A percentile compares a stretch with the other conserved stretches of the same genome.
Evolutionary conservation across 2,888 invertebrate genomes (phyloP).

Genomic region (Ischnus inquisitorius): DNA sequence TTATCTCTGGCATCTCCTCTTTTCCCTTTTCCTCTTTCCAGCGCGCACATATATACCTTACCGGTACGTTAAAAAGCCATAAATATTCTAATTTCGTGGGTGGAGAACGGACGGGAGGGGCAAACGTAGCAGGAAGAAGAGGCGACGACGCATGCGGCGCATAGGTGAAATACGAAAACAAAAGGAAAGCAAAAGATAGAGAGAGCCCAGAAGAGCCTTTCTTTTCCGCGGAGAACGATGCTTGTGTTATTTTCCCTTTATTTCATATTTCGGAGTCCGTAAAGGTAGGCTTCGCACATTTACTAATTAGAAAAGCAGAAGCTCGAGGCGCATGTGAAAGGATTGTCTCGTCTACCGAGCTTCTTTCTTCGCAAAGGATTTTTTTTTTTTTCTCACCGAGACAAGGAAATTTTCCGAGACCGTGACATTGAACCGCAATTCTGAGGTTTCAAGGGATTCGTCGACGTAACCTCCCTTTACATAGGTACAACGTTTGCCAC

Average conservation of each 20-base stretch:
- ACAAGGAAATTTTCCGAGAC: slow-evolving; percentile 71
- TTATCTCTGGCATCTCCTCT: slow-evolving; percentile 32
- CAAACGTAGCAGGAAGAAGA: slow-evolving; percentile 49
- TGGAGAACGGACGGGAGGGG: slow-evolving; percentile 30
- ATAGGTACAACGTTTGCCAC: background rate
- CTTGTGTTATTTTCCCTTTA: slow-evolving; percentile 1
- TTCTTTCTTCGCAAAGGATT: slow-evolving; percentile 19
- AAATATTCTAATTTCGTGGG: slow-evolving; percentile 72
- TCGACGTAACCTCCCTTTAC: background rate
- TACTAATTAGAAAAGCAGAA: slow-evolving; percentile 76
- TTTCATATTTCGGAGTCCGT: slow-evolving; percentile 15
- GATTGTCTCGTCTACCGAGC: slow-evolving; percentile 44
- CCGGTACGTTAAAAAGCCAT: slow-evolving; percentile 70
- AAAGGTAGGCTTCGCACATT: slow-evolving; percentile 66
- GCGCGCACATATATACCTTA: background rate
- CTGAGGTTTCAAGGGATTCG: slow-evolving; percentile 26
- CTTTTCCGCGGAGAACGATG: slow-evolving; percentile 24
- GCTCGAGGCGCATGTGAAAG: slow-evolving; percentile 58
- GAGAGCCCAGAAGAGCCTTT: slow-evolving; percentile 32
- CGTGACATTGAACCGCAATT: slow-evolving; percentile 74
- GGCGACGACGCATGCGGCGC: slow-evolving; percentile 40
- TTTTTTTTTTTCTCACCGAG: slow-evolving; percentile 29
- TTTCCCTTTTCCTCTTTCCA: background rate
- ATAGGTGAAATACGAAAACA: slow-evolving; percentile 49
- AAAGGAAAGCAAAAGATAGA: background rate